These are phyloP conservation scores for Pristionchus japonicus DNA, from an alignment of 2,888 invertebrate species.

Conservation along the genomic window DNA sequence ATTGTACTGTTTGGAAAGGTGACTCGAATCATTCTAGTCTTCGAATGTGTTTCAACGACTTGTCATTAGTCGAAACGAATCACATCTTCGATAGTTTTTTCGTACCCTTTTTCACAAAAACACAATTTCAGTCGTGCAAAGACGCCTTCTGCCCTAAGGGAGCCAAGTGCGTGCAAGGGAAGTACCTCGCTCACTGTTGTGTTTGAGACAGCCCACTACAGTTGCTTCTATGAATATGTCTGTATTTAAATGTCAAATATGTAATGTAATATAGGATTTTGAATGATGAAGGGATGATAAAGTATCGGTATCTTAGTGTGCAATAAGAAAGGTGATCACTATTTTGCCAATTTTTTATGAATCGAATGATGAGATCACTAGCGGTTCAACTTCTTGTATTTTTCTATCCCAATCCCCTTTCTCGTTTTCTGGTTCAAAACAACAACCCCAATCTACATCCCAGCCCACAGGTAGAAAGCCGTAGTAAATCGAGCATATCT, in stretches of 20 bases:
- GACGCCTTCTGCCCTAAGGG: constrained; percentile 26
- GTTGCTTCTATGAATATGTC: not conserved
- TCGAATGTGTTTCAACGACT: not conserved
- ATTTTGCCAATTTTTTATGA: too few species aligned
- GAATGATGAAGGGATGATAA: not conserved
- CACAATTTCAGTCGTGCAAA: constrained; percentile 32
- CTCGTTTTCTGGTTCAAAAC: constrained; percentile 4
- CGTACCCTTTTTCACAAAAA: too few species aligned
- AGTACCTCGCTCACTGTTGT: constrained; percentile 26
- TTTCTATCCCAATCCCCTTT: too few species aligned
- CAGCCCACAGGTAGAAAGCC: not conserved
- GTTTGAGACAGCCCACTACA: too few species aligned
- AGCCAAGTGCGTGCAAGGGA: constrained; percentile 13
- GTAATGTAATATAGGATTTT: too few species aligned
- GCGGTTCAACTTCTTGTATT: not conserved
- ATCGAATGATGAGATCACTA: not conserved
- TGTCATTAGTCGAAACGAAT: not conserved
- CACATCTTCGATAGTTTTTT: not conserved
- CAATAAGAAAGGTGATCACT: not conserved
- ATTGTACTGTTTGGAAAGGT: not conserved
- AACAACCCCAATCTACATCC: not conserved
- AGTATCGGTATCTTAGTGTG: too few species aligned
- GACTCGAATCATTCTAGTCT: too few species aligned
- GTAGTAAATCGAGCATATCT: not conserved
- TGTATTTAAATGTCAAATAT: too few species aligned